phyloP scores from a whole-genome alignment of 2,888 invertebrate species.

The Acrobasis consociella region DNA sequence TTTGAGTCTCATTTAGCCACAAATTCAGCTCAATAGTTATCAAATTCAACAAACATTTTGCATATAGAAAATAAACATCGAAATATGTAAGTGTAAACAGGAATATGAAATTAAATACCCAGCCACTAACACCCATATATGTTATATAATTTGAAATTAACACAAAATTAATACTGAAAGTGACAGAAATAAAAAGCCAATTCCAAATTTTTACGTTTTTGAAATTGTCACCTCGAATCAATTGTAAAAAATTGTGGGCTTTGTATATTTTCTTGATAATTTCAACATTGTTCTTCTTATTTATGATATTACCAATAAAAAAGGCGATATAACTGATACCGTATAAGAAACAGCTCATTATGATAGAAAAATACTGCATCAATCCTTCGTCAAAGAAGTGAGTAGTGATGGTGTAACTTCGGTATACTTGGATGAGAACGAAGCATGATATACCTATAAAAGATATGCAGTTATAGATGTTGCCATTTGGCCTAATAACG shows the following conservation, averaged over 20 bases:
- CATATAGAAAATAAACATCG: background rate
- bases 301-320: background rate
- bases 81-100: background rate
- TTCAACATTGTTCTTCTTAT: background rate
- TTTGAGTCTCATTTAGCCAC: background rate
- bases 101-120: background rate
- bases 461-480: background rate
- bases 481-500: background rate
- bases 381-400: background rate
- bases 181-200: background rate
- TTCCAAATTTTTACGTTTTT: background rate
- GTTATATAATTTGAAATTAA: background rate
- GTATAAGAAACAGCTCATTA: background rate
- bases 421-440: background rate
- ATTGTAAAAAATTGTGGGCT: background rate
- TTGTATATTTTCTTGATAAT: slow-evolving; percentile 1
- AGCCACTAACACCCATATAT: background rate
- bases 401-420: background rate
- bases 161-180: background rate
- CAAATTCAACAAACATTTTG: slow-evolving; percentile 1
- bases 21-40: background rate
- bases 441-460: background rate
- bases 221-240: background rate
- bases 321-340: background rate
- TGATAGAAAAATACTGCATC: background rate